Conservation (phyloP, 2,888 invertebrate genomes). For the Serripes groenlandicus region DNA sequence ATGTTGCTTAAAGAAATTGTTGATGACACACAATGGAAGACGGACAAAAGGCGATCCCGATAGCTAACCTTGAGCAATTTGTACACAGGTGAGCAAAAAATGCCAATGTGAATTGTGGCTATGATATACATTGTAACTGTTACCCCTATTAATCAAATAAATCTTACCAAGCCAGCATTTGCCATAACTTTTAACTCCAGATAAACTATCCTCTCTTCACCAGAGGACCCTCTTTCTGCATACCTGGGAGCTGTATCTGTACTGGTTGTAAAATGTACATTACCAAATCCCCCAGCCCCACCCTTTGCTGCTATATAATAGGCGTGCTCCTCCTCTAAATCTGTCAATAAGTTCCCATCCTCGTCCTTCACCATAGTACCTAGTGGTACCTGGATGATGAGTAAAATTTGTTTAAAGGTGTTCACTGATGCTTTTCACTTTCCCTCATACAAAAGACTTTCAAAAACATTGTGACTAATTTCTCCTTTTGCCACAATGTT, state of each 20-base stretch:
- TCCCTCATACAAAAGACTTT: too few relatives aligned
- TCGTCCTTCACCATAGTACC: conserved; percentile 91
- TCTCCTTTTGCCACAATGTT: too few relatives aligned
- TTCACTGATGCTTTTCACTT: too few relatives aligned
- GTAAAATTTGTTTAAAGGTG: background rate
- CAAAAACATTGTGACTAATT: too few relatives aligned
- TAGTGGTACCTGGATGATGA: conserved; percentile 90
- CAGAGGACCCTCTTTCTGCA: conserved; percentile 94
- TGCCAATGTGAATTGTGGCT: too few relatives aligned
- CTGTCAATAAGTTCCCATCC: conserved; percentile 89
- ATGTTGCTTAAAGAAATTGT: too few relatives aligned
- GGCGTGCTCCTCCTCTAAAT: conserved; percentile 90
- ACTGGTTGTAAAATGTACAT: conserved; percentile 95
- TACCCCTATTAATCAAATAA: too few relatives aligned
- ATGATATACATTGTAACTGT: too few relatives aligned
- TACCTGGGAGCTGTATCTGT: conserved; percentile 93
- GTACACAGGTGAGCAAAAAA: too few relatives aligned
- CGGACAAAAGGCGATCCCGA: too few relatives aligned
- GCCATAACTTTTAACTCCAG: conserved; percentile 97
- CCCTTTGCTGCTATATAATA: conserved; percentile 98
- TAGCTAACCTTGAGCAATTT: too few relatives aligned
- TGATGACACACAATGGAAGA: too few relatives aligned
- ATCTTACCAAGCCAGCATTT: conserved; percentile 91
- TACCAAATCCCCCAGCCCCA: conserved; percentile 98
- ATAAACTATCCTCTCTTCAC: conserved; percentile 89